A percentile compares a stretch with the other conserved stretches of the same genome.
Conservation (phyloP, 2,888 invertebrate species). For the Scaptomyza polygonia region DNA sequence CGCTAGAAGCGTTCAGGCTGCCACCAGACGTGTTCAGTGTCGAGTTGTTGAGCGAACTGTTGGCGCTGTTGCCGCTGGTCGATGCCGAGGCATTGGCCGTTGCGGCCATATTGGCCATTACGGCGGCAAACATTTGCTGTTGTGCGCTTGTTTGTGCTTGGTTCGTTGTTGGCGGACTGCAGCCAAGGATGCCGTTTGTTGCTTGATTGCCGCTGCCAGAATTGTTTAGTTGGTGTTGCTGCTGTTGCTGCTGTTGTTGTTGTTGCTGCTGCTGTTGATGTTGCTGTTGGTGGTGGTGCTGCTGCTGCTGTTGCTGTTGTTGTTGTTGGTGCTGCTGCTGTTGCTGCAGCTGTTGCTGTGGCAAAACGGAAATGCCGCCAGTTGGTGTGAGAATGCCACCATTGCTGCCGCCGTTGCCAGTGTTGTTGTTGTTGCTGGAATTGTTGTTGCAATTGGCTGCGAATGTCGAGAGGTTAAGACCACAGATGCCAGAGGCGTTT, state of each 20-base stretch:
- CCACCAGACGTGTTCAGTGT: conserved; percentile 63
- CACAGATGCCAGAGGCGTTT: conserved; percentile 81
- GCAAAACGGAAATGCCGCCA: conserved; percentile 45
- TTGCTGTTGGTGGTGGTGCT: conserved; percentile 34
- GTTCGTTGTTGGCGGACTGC: conserved; percentile 59
- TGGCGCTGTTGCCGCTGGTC: conserved; percentile 82
- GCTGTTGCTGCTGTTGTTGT: conserved; percentile 29
- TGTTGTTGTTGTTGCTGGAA: conserved; percentile 35
- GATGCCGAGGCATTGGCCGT: conserved; percentile 55
- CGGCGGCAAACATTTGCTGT: conserved; percentile 81
- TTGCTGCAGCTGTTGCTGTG: conserved; percentile 28
- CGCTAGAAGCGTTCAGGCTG: conserved; percentile 74
- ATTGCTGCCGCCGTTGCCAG: conserved; percentile 43
- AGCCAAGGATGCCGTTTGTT: conserved; percentile 61
- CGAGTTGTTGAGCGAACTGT: conserved; percentile 71
- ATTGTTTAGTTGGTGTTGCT: conserved; percentile 40
- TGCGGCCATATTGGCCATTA: conserved; percentile 81
- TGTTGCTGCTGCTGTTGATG: conserved; percentile 33
- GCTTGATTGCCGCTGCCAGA: conserved; percentile 53
- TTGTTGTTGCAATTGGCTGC: conserved; percentile 76
- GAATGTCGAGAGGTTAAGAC: conserved; percentile 83
- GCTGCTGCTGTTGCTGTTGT: conserved; percentile 37
- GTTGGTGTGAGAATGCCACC: conserved; percentile 34
- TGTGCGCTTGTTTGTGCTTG: conserved; percentile 65
- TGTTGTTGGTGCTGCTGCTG: conserved; percentile 29